phyloP scores from a whole-genome alignment of 2,797 vertebrate species.

The Limosa lapponica region DNA sequence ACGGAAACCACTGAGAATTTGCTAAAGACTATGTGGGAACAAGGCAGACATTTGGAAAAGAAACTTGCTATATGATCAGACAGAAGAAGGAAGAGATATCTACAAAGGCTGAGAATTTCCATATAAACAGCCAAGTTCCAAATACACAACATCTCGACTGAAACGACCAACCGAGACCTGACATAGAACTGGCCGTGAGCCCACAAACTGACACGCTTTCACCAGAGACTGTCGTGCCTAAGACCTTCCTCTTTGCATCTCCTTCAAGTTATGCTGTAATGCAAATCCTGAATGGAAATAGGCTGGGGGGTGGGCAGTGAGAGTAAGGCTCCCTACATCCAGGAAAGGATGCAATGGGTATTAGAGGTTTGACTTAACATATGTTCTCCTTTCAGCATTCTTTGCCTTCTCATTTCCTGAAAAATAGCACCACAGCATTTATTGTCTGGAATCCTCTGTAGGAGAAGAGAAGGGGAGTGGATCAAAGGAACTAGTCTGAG shows the following conservation, averaged over 20 bases:
- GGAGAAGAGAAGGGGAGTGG: constrained; percentile 26
- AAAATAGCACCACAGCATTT: constrained; percentile 30
- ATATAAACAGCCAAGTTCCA: not conserved
- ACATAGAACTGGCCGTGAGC: not conserved
- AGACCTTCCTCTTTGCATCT: not conserved
- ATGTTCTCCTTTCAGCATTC: constrained; percentile 18
- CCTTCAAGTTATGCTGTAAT: not conserved
- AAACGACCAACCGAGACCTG: not conserved
- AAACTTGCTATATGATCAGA: not conserved
- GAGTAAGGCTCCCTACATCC: not conserved
- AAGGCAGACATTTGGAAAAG: not conserved
- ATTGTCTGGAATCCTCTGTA: constrained; percentile 27
- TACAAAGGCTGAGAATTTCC: not conserved
- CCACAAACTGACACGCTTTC: not conserved
- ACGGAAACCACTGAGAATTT: not conserved
- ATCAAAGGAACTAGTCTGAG: constrained; percentile 1
- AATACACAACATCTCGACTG: not conserved
- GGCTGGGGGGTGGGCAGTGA: not conserved
- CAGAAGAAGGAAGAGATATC: not conserved
- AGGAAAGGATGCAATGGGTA: not conserved
- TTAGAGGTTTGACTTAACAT: not conserved
- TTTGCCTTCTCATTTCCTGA: constrained; percentile 39
- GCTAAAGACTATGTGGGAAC: not conserved
- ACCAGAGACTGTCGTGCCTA: not conserved
- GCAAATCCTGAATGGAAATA: not conserved